phyloP scores from a whole-genome alignment of 2,888 invertebrate species.

The Mystacides longicornis region DNA sequence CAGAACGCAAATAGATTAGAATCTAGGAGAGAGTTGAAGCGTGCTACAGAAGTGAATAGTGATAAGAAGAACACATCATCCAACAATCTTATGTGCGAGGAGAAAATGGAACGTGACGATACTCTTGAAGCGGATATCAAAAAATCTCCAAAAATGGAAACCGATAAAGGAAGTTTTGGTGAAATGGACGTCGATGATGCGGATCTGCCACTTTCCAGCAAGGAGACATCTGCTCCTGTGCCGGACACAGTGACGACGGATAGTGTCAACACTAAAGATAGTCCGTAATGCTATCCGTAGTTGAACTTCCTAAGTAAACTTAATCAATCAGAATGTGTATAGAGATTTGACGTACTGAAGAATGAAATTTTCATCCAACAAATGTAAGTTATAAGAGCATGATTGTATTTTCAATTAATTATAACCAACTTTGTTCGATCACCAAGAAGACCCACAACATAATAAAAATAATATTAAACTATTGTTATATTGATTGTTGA shows the following conservation, averaged over 20 bases:
- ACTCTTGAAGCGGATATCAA: background rate
- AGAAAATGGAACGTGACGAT: slow-evolving; percentile 14
- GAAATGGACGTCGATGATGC: background rate
- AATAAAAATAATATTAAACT: too few relatives aligned
- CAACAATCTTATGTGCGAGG: slow-evolving; percentile 15
- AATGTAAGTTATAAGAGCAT: too few relatives aligned
- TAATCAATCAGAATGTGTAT: too few relatives aligned
- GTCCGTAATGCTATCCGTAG: background rate
- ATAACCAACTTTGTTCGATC: too few relatives aligned
- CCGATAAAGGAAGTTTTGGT: background rate
- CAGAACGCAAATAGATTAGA: background rate
- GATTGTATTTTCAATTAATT: too few relatives aligned
- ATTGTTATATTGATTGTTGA: too few relatives aligned
- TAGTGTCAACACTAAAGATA: background rate
- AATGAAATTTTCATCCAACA: too few relatives aligned
- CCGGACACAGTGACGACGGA: background rate
- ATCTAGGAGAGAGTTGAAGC: too few relatives aligned
- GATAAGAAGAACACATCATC: slow-evolving; percentile 2
- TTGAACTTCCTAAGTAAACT: too few relatives aligned
- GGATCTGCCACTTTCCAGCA: background rate
- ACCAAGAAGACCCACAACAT: too few relatives aligned
- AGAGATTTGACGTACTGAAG: too few relatives aligned
- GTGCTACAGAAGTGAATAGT: background rate
- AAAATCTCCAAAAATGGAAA: background rate
- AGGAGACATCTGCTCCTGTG: background rate